Percentiles rank a stretch among this genome's conserved stretches.
Conservation (phyloP, 2,113 vertebrate species). For the Crocuta crocuta region DNA sequence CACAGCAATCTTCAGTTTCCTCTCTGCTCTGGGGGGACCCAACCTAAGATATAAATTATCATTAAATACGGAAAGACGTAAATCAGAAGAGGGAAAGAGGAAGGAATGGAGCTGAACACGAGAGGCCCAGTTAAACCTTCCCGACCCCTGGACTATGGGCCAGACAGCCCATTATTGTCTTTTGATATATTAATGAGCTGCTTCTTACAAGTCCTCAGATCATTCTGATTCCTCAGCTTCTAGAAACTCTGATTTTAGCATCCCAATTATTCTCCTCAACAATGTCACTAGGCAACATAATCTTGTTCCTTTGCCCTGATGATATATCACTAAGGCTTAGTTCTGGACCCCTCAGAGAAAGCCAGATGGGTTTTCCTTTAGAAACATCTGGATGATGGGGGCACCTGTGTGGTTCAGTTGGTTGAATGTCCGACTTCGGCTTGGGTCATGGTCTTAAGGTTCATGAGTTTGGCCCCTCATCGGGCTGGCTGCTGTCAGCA, state of each 20-base stretch:
- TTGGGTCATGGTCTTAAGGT: too few species aligned
- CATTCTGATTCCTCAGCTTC: background rate
- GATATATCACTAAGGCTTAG: background rate
- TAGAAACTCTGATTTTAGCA: background rate
- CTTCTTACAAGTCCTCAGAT: background rate
- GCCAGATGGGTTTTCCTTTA: background rate
- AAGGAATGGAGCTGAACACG: background rate
- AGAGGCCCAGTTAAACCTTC: background rate
- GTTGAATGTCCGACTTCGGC: too few species aligned
- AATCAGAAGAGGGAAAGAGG: background rate
- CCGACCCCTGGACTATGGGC: background rate
- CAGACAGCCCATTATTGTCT: background rate
- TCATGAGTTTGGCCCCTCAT: too few species aligned
- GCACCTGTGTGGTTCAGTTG: too few species aligned
- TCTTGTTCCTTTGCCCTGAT: background rate
- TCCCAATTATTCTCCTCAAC: background rate
- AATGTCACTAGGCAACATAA: background rate
- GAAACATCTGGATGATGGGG: background rate
- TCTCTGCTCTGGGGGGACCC: background rate
- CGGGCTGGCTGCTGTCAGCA: too few species aligned
- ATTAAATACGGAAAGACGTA: background rate
- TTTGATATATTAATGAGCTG: background rate
- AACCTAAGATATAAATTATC: background rate
- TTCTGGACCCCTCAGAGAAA: background rate
- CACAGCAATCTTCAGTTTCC: background rate